Conservation (phyloP, 2,888 invertebrate species). For the Drosophila colorata region DNA sequence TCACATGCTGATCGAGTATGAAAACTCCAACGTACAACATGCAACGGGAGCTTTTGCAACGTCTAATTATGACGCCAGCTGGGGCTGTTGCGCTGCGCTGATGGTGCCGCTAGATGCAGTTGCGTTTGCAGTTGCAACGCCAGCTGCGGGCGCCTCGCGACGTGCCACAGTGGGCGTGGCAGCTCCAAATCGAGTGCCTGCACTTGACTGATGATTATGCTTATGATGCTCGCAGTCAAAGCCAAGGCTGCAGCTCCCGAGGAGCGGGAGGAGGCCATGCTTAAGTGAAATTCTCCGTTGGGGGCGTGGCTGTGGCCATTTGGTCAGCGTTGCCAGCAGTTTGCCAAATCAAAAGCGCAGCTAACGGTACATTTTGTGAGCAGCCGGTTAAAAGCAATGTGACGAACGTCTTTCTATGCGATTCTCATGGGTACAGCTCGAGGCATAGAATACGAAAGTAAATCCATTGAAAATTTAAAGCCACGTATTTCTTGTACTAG, state of each 20-base stretch:
- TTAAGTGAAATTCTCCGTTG: constrained; percentile 39
- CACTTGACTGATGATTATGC: constrained; percentile 53
- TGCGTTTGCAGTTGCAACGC: constrained; percentile 25
- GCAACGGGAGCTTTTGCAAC: constrained; percentile 41
- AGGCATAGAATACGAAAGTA: too few species aligned
- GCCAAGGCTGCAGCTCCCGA: constrained; percentile 1
- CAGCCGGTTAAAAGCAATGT: constrained; percentile 1
- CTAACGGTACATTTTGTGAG: constrained; percentile 20
- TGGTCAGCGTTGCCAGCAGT: constrained; percentile 12
- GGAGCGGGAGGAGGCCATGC: background rate
- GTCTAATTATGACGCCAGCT: constrained; percentile 58
- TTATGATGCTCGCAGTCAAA: constrained; percentile 29
- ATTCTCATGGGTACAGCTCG: constrained; percentile 9
- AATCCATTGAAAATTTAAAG: too few species aligned
- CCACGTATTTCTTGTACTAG: too few species aligned
- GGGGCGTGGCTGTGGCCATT: constrained; percentile 27
- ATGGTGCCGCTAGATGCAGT: constrained; percentile 46
- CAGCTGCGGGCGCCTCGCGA: constrained; percentile 19
- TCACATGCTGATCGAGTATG: too few species aligned
- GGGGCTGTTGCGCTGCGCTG: constrained; percentile 13
- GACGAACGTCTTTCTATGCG: constrained; percentile 15
- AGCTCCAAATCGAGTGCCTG: constrained; percentile 22
- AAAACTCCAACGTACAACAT: constrained; percentile 9
- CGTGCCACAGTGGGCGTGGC: constrained; percentile 33
- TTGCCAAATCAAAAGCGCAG: constrained; percentile 20